These are phyloP conservation scores for Merodon equestris DNA, from an alignment of 2,888 invertebrate genomes.

Conservation along the genomic window DNA sequence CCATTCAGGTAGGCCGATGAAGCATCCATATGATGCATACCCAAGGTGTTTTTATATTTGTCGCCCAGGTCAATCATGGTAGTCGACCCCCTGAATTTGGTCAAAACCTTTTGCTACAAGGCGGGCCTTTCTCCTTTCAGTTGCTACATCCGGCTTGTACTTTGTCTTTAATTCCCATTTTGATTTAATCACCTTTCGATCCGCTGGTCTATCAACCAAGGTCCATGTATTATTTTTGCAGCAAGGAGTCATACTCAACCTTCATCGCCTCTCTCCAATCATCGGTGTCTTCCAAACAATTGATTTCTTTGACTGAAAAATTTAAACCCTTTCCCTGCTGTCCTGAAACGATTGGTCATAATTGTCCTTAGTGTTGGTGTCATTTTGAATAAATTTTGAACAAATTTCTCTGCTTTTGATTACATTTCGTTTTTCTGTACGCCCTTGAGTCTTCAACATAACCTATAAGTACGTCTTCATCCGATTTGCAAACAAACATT, in stretches of 20 bases:
- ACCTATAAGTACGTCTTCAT: conserved; percentile 28
- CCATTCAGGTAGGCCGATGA: no score
- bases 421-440: neutral
- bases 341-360: conserved; percentile 7
- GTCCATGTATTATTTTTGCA: conserved; percentile 23
- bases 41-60: no score
- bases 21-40: no score
- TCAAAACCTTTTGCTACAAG: no score
- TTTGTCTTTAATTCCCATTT: no score
- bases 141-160: no score
- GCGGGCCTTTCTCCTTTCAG: no score
- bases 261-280: conserved; percentile 8
- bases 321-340: neutral
- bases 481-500: neutral
- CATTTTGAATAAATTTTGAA: conserved; percentile 16
- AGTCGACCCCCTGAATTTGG: no score
- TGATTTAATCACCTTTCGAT: neutral
- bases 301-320: neutral
- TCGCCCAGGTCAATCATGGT: no score
- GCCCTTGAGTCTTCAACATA: conserved; percentile 10
- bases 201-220: conserved; percentile 9
- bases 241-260: conserved; percentile 1
- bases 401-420: neutral
- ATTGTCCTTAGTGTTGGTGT: conserved; percentile 13
- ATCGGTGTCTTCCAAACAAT: neutral